Evolutionary conservation across 2,888 invertebrate species (phyloP).

Genomic region (Pachydiplax longipennis): DNA sequence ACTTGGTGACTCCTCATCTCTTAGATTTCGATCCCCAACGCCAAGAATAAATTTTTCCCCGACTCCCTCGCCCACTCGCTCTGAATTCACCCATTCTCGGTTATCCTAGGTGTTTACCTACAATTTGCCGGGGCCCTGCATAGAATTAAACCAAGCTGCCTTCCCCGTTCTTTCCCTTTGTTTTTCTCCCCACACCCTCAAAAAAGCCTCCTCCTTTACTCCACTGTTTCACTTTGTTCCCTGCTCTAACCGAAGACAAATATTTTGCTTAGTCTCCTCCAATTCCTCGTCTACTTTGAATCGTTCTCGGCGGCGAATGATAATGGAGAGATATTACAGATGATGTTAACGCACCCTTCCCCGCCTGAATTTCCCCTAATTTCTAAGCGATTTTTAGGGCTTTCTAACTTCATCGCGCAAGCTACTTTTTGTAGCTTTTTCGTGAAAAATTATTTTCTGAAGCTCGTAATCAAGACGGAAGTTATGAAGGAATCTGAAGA

Average conservation of each 20-base stretch:
- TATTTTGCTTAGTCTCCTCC: conserved; percentile 23
- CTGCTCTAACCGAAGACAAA: conserved; percentile 33
- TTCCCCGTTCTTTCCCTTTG: background rate
- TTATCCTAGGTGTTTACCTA: conserved; percentile 5
- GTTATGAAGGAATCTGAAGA: no score
- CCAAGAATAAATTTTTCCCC: background rate
- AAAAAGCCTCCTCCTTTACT: conserved; percentile 4
- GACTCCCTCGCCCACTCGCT: no score
- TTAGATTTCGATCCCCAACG: no score
- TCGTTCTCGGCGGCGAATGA: background rate
- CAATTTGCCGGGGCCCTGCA: conserved; percentile 8
- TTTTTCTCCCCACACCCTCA: background rate
- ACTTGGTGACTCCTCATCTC: no score
- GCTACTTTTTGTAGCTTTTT: no score
- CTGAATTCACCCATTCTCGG: background rate
- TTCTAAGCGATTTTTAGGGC: background rate
- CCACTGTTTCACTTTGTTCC: conserved; percentile 39
- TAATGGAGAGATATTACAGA: no score
- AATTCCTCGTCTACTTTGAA: background rate
- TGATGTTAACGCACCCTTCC: background rate
- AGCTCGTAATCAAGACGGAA: no score
- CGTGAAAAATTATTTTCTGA: no score
- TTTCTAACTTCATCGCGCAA: no score
- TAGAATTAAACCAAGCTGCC: conserved; percentile 22
- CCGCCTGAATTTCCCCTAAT: background rate